These are phyloP conservation scores for Embiotoca jacksoni DNA, from an alignment of 2,113 vertebrate genomes.

Conservation along the genomic window DNA sequence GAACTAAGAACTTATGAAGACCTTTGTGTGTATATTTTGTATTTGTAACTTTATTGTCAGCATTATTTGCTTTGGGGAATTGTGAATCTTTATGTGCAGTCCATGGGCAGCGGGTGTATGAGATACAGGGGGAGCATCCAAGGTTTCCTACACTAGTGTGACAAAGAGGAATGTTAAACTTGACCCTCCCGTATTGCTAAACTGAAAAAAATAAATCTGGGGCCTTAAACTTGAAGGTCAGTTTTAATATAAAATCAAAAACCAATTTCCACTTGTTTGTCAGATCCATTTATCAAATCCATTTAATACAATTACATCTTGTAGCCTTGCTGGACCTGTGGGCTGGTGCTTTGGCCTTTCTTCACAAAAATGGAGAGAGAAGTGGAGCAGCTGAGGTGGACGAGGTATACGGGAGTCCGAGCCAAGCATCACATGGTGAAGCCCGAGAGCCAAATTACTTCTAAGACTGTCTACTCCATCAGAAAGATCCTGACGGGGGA, in stretches of 20 bases:
- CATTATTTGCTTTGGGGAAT: background rate
- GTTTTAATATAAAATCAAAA: slow-evolving; percentile 88
- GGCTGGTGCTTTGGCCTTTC: slow-evolving; percentile 42
- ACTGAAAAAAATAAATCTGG: slow-evolving; percentile 83
- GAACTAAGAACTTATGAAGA: no score
- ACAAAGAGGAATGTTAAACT: slow-evolving; percentile 32
- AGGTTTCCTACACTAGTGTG: slow-evolving; percentile 26
- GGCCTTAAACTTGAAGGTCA: slow-evolving; percentile 88
- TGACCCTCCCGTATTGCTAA: slow-evolving; percentile 54
- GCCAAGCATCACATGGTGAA: slow-evolving; percentile 27
- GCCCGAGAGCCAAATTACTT: slow-evolving; percentile 49
- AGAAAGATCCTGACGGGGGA: slow-evolving; percentile 43
- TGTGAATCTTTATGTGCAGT: slow-evolving; percentile 1
- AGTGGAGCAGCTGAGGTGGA: slow-evolving; percentile 39
- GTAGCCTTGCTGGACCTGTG: slow-evolving; percentile 71
- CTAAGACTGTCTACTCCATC: slow-evolving; percentile 24
- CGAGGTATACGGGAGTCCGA: slow-evolving; percentile 38
- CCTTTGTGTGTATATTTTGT: background rate
- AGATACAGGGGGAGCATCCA: slow-evolving; percentile 9
- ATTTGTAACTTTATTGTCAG: background rate
- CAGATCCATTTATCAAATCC: slow-evolving; percentile 88
- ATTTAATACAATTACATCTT: slow-evolving; percentile 86
- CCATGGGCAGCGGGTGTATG: slow-evolving; percentile 5
- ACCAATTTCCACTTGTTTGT: slow-evolving; percentile 89
- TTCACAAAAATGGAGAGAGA: slow-evolving; percentile 59